Evolutionary conservation across 2,113 vertebrate species (phyloP).

Genomic region (Leucoraja erinaceus): DNA sequence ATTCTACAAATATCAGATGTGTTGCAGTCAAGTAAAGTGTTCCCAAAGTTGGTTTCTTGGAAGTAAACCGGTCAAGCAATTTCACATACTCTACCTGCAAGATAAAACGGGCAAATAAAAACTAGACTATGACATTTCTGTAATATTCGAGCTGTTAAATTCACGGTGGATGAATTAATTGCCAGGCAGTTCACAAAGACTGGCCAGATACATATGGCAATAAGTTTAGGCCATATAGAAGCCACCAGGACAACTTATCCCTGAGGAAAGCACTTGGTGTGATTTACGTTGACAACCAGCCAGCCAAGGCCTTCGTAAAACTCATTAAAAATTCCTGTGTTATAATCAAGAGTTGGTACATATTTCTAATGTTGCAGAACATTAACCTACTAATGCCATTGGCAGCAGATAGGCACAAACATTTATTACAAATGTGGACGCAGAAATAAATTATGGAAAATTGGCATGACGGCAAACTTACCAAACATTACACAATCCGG

Average conservation of each 20-base stretch:
- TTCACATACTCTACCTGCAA: conserved; percentile 68
- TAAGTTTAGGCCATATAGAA: neutral
- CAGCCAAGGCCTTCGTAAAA: neutral
- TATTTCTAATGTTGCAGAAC: no score
- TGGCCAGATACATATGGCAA: neutral
- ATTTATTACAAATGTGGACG: neutral
- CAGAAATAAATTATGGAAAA: neutral
- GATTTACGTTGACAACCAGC: neutral
- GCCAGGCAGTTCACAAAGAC: neutral
- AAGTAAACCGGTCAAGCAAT: conserved; percentile 58
- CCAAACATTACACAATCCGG: neutral
- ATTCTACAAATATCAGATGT: conserved; percentile 69
- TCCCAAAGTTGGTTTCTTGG: conserved; percentile 57
- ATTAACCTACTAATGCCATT: no score
- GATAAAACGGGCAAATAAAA: neutral
- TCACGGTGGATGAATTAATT: neutral
- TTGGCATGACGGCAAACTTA: no score
- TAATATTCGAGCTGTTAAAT: neutral
- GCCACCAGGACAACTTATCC: neutral
- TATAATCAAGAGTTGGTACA: no score
- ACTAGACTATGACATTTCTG: neutral
- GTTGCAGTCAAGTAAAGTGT: conserved; percentile 70
- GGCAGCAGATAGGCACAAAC: neutral
- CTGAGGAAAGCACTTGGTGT: no score
- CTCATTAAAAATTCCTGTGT: neutral